Base-by-base conservation (phyloP, 2,888 invertebrate genomes). In the Crematogaster levior region DNA sequence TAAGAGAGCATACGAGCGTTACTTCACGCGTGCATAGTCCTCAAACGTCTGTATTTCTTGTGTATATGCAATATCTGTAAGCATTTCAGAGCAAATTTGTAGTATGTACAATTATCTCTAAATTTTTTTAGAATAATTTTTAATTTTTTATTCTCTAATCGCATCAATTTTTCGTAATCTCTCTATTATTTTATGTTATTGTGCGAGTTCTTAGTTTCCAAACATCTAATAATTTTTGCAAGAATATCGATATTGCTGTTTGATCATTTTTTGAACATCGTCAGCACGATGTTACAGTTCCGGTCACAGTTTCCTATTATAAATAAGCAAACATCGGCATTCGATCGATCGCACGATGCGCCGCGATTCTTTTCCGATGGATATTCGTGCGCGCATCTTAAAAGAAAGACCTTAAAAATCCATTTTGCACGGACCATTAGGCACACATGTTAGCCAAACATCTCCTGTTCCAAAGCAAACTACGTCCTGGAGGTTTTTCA, bases 381-480 rank as follows among this genome's bases (percentile, higher is more conserved):
- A 74, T 73, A 68, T 63, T 72, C 34, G 77, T 73, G 48, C 58
- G 60, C 53, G 53, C 77, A 72, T 85, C 85, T 86, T 86, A 87
- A 87, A 91, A 90, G 86, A 89, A 88, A 89, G 87, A 90, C 87
- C 90, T 92, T 91, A 91, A 92, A 93, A 93, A 93, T 93, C 92
- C 92, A 93, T 93, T 92, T 91, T 86, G 88, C 91, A 91, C 90
- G 89, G 88, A 82, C 93, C 92, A 93, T 93, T 93, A 93, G 89
- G 90, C 90, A 88, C 90, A 90, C 90, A 92, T 90, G 92, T 90
- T 91, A 89, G 88, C 88, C 92, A 92, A 92, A 92, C 92, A 92
- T 90, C 90, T 88, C 87, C 63, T 82, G 83, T 86, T 85, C 89
- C 86, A 86, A 87, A 88, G 89, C 84, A 91, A 90, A 91, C 90